Base-by-base conservation (phyloP, 1,140 invertebrate genomes). In the Parasteatoda tepidariorum region DNA sequence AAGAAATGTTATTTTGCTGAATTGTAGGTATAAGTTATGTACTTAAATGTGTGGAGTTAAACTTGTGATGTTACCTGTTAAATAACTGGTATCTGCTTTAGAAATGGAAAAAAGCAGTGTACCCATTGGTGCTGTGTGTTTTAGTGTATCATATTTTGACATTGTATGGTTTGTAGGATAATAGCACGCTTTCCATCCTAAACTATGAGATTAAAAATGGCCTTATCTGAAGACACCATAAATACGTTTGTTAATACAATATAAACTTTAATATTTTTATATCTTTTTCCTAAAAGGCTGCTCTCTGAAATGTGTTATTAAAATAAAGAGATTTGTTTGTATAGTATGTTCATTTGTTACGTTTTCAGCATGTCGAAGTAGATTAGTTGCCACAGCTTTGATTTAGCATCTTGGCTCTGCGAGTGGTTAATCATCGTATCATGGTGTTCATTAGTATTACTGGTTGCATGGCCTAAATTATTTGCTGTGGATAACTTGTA, bases 261-360 rank as follows among this genome's bases (percentile, higher is more conserved):
- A 71, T 70, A 26, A 71, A 82, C 66, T 82, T 66, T 82, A 82
- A 70, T 82, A 82, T 82, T 82, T 82, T 82, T 82, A 67, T 82
- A 82, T 82, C 54, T 82, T 82, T 82, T 82, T 54, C 67, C 57
- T 57, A 82, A 82, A 71, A 33, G 28, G 57, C 54, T 70, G 31
- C 57, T 26, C 67, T 38, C 11, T 38, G 28, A 41, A 70, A 26
- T 82, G 62, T 70, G 78, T 31, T 71, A 54, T 70, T 30, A 31
- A 67, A 67, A 48, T 2, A 48, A 48, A 48, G 34, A 59, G 33
- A 67, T 55, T 78, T 78, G 75, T 82, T 82, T 82, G 67, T 82
- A 82, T 82, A 82, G 66, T 59, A 31, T 66, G 66, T 66, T 82
- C 67, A 71, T 82, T 82, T 82, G 75, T 82, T 70, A 82, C 71